Conservation (phyloP, 2,113 vertebrate species). For the Pedionomus torquatus region DNA sequence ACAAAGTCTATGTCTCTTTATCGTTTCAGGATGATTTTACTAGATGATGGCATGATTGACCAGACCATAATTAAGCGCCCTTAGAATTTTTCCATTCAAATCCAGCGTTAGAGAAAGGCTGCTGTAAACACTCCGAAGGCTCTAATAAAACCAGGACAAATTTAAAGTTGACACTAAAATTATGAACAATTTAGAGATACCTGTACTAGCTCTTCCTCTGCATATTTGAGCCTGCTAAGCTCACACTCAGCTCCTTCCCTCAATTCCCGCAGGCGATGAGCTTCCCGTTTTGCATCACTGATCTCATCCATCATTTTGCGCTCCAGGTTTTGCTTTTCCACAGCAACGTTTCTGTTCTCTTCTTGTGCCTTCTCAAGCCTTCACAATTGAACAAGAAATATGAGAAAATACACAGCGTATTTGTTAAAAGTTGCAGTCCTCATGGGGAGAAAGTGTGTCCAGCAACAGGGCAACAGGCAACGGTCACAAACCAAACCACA, state of each 20-base stretch:
- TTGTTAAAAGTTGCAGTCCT: background rate
- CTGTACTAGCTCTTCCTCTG: conserved; percentile 97
- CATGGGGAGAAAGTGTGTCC: background rate
- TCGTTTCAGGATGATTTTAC: background rate
- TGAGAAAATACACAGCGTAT: conserved; percentile 11
- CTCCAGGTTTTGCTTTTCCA: conserved; percentile 98
- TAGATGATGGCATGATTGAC: background rate
- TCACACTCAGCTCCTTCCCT: conserved; percentile 94
- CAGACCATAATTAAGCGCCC: background rate
- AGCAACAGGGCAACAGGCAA: background rate
- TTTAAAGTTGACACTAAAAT: background rate
- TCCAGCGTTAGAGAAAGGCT: background rate
- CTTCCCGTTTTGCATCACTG: conserved; percentile 92
- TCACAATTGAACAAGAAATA: conserved; percentile 50
- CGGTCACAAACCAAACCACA: conserved; percentile 16
- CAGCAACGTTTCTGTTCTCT: conserved; percentile 95
- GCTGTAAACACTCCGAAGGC: background rate
- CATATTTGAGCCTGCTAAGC: conserved; percentile 94
- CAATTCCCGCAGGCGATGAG: conserved; percentile 87
- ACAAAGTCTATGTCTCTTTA: background rate
- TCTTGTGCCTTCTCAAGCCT: conserved; percentile 98
- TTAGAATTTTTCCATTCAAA: background rate
- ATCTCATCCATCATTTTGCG: conserved; percentile 98
- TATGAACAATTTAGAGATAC: conserved; percentile 62
- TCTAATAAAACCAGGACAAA: background rate